Evolutionary conservation across 2,888 invertebrate species (phyloP).

Genomic region (Tetheella fluctuosa): DNA sequence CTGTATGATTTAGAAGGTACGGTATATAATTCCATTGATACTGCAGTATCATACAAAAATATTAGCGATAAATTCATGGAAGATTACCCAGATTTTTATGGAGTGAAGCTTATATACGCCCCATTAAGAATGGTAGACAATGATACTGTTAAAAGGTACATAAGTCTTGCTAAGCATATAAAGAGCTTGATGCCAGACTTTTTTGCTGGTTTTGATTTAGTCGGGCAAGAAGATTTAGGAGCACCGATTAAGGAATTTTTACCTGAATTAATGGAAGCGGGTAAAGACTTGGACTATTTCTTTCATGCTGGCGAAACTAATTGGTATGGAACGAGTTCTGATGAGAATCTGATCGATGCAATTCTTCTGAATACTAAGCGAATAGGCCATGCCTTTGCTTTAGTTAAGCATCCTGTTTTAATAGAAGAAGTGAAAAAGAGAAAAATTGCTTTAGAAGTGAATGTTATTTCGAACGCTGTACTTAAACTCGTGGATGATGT

Average conservation of each 20-base stretch:
- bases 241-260: conserved; percentile 84
- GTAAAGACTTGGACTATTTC: conserved; percentile 85
- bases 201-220: conserved; percentile 92
- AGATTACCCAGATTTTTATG: conserved; percentile 86
- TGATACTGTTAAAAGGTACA: conserved; percentile 71
- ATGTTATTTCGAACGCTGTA: conserved; percentile 91
- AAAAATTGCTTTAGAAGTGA: conserved; percentile 89
- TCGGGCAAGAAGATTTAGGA: conserved; percentile 91
- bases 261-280: conserved; percentile 75
- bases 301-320: conserved; percentile 94
- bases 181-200: conserved; percentile 85
- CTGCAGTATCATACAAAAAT: conserved; percentile 82
- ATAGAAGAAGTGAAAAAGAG: conserved; percentile 83
- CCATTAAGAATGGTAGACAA: conserved; percentile 79
- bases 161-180: conserved; percentile 69
- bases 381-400: conserved; percentile 91
- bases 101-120: conserved; percentile 88
- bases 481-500: conserved; percentile 88
- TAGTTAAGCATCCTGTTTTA: conserved; percentile 88
- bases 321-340: conserved; percentile 87
- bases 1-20: conserved; percentile 88
- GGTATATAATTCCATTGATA: conserved; percentile 76
- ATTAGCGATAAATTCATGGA: conserved; percentile 82
- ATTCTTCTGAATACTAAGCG: conserved; percentile 88
- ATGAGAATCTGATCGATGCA: conserved; percentile 90